Percentiles rank a stretch among this genome's conserved stretches.
phyloP scores from a whole-genome alignment of 2,113 vertebrate genomes.

The Pseudonaja textilis region DNA sequence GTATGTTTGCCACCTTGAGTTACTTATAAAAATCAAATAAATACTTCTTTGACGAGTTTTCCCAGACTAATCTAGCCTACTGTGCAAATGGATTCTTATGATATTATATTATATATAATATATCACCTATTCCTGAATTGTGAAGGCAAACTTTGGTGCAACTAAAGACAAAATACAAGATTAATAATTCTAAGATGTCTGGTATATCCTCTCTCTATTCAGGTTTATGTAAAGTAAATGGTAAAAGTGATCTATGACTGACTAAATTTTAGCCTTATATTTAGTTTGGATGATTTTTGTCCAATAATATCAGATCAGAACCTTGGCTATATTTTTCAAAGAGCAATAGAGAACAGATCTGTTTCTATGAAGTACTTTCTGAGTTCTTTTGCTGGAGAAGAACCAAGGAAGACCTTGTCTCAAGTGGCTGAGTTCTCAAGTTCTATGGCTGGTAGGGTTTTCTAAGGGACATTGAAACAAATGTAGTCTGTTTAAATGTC shows the following conservation, averaged over 20 bases:
- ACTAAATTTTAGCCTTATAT: neutral
- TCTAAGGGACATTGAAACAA: neutral
- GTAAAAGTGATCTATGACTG: neutral
- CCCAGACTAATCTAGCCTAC: neutral
- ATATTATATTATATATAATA: neutral
- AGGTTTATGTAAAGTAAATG: neutral
- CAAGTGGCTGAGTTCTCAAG: neutral
- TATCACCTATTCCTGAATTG: neutral
- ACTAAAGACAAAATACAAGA: neutral
- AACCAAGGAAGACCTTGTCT: neutral
- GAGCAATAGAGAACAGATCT: neutral
- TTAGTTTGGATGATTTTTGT: neutral
- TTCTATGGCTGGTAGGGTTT: neutral
- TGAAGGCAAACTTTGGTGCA: neutral
- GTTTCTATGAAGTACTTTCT: neutral
- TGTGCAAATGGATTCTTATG: neutral
- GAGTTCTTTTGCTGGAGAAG: neutral
- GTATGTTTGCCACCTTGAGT: neutral
- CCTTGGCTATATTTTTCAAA: neutral
- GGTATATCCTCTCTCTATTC: neutral
- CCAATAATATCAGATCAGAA: neutral
- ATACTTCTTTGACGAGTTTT: neutral
- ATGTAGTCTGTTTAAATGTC: neutral
- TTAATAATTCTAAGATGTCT: neutral
- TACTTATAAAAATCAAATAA: neutral